Evolutionary conservation across 2,888 invertebrate species (phyloP), one percentile per base, ranked within the genome.

Genomic region (Steinernema carpocapsae): DNA sequence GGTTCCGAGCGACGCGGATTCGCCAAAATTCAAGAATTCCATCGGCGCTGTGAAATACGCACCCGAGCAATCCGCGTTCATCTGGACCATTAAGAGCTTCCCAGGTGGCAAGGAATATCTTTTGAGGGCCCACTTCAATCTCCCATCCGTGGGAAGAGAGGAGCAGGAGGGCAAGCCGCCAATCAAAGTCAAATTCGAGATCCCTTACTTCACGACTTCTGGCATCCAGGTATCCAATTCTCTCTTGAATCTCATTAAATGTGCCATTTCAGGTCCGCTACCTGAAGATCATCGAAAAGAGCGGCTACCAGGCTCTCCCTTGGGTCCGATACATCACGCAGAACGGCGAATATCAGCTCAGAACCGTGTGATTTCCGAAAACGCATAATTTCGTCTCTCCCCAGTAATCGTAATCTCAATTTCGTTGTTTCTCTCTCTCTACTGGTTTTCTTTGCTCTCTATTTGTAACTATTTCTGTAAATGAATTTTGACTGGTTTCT

Each of bases 261-360:
- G 2, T 51, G 24, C 17, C 71, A 72, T 51, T 56, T 26, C 32
- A 91, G 91, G 93, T 93, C n/a, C 92, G 96, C 72, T 96, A 97
- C 88, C 90, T 97, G 87, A 96, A 96, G 89, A 97, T 97, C 85
- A 99, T 99, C 86, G 97, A 97, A 88, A 99, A 97, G 90, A 96
- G 95, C 89, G 97, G 97, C 0, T 97, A 97, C 88, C 97, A 97
- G 89, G 97, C 97, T 0, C 88, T 99, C 79, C 97, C 97, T 0
- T 97, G 97, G 97, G 97, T 97, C 10, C 91, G 97, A 19, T 99
- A 99, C 88, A 81, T 99, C 79, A 99, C 97, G 59, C 97, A 97
- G 88, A 97, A 97, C 88, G 97, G 97, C 73, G 97, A 99, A 89
- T 97, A 99, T 88, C 97, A 97, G 88, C 90, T 97, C 80, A 92